Evolutionary conservation across 53 echinoderm and acorn worm genomes (phyloP), one percentile per base, ranked within the genome.

Genomic region (Stichopus horrens): DNA sequence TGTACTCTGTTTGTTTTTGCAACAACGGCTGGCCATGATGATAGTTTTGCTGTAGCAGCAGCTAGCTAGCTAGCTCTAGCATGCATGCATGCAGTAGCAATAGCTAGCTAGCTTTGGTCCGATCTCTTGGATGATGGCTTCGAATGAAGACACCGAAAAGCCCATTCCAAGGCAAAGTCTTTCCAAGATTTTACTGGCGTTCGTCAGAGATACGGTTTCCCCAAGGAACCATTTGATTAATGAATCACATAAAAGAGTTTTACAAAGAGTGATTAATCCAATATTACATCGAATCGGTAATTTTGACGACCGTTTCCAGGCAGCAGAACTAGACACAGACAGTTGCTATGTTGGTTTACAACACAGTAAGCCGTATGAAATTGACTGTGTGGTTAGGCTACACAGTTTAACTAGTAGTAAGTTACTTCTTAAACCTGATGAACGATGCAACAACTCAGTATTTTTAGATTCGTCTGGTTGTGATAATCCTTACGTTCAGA

Each of bases 251-350:
- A 53, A 88, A 52, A 57, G 90, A n/a, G 73, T 97, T 14, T 59
- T 95, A 52, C 82, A 76, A n/a, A 88, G 97, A 71, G 92, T 93
- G 14, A 60, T 97, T 76, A 88, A 76, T 71, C 97, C 95, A 7
- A 92, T 97, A 79, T 90, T 97, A 23, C 75, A 55, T 9, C 83
- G 86, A 55, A 81, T 97, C 16, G 93, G 93, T 5, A 83, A 91
- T 60, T 66, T 91, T 13, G 97, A 97, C 78, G 97, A 97, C 83
- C 97, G 97, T 88, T 97, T 97, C 86, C 91, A 91, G 58, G 82
- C 60, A 23, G 88, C 86, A 21, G 82, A 74, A 18, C 20, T 89
- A 23, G 57, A 88, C 58, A 77, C 92, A 13, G 75, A 71, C 16
- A 88, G 90, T 86, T 90, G 90, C 76, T 84, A 85, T 52, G 94